Evolutionary conservation across 2,888 invertebrate genomes (phyloP), one percentile per base, ranked within the genome.

Genomic region (Abrostola triplasia): DNA sequence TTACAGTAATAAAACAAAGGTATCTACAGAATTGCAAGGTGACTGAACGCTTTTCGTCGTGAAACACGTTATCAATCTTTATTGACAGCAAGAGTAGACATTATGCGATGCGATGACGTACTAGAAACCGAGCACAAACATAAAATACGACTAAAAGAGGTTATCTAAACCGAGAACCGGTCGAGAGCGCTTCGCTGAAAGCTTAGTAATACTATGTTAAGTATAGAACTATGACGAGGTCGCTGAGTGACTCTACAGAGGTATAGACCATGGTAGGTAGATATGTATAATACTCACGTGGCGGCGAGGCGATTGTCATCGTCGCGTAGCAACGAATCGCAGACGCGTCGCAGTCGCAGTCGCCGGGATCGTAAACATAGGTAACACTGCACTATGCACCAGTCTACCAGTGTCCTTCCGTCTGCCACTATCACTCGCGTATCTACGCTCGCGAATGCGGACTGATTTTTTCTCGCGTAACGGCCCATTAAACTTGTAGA

Each of bases 391-490:
- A 90, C 88, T 82, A 62, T 87, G 88, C 90, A 92, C 90, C 81
- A 64, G 77, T 75, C 62, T 68, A 72, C 79, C 74, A 76, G 81
- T 85, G 89, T 87, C 87, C 90, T 92, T 91, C 93, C 93, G 91
- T 83, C 87, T 91, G 86, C 87, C 90, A 91, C 92, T 93, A 93
- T 94, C 94, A 93, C 93, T 92, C 91, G 89, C 92, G 92, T 93
- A 93, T 94, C 94, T 93, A 93, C 92, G 89, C 91, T 92, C 89
- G 93, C 94, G 93, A 94, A 94, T 94, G 93, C 91, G 88, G 92
- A 93, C 94, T 94, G 95, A 93, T 94, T 95, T 95, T 95, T 94
- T 94, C 93, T 92, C 93, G 90, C 91, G 92, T 92, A 93, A 95
- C 94, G 91, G 94, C 90, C 94, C 93, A 95, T 95, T 95, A 95